phyloP scores from a whole-genome alignment of 2,888 invertebrate genomes.

The Thera britannica region DNA sequence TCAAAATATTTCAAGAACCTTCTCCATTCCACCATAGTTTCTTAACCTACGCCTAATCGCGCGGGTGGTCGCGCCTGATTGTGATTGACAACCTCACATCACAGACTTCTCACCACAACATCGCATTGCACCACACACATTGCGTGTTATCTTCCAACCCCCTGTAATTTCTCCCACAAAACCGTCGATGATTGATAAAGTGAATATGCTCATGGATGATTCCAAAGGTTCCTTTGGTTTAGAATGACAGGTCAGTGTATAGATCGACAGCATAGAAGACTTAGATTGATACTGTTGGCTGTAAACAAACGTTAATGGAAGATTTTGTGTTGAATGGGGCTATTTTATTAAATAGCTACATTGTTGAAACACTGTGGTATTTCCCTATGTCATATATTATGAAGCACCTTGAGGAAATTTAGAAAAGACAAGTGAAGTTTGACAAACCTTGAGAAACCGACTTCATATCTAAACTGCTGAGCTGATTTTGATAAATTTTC shows the following conservation, averaged over 20 bases:
- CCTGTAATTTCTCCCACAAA: not conserved
- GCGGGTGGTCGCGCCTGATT: slow-evolving; percentile 82
- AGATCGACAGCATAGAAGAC: slow-evolving; percentile 35
- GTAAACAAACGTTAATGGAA: slow-evolving; percentile 35
- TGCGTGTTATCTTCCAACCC: slow-evolving; percentile 23
- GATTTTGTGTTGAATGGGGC: slow-evolving; percentile 21
- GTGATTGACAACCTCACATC: slow-evolving; percentile 81
- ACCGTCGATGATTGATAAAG: slow-evolving; percentile 42
- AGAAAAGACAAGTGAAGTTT: too few relatives aligned
- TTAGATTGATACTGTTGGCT: slow-evolving; percentile 39
- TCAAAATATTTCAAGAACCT: not conserved
- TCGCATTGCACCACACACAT: slow-evolving; percentile 44
- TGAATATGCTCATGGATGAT: slow-evolving; percentile 43
- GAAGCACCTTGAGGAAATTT: too few relatives aligned
- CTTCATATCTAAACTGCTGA: too few relatives aligned
- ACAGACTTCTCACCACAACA: slow-evolving; percentile 56
- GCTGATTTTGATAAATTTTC: too few relatives aligned
- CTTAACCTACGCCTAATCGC: slow-evolving; percentile 68
- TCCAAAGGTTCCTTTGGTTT: slow-evolving; percentile 57
- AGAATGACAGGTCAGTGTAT: slow-evolving; percentile 53
- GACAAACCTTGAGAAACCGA: too few relatives aligned
- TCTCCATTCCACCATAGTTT: slow-evolving; percentile 53
- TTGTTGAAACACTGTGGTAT: too few relatives aligned
- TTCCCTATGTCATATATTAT: too few relatives aligned
- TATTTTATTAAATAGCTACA: slow-evolving; percentile 3